Evolutionary conservation across 1,140 invertebrate genomes (phyloP), one percentile per base, ranked within the genome.

Genomic region (Drosophila teissieri): DNA sequence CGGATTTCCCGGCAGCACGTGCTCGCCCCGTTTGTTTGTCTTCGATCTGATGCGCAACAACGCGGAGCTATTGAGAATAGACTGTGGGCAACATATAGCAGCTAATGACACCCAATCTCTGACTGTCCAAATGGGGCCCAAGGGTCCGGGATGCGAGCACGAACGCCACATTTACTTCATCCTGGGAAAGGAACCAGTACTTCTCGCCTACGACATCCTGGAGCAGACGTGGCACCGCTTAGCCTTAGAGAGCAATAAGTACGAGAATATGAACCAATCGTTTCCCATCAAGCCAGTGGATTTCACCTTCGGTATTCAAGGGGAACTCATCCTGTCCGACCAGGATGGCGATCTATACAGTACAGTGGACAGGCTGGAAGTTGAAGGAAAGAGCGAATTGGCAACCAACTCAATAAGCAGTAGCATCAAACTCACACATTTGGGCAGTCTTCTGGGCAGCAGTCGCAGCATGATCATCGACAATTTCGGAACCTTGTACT

Each of bases 161-260:
- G 90, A 91, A 19, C 74, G 88, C 0, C 81, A 91, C 46, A 82
- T 91, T 7, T 91, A 74, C 62, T 90, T 91, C 14, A 73, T 91
- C 12, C 31, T 73, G 24, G 69, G 80, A 1, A 44, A 53, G 11
- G 52, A 54, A 11, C 14, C 90, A 0, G 62, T 82, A 17, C 73
- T 91, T n/a, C 12, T 90, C 19, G 80, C 90, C 42, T 91, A 91
- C 19, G 90, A 91, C n/a, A 91, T 91, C 17, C 49, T 91, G 3
- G 90, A 91, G 37, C 90, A 91, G 49, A 91, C 80, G 1, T 91
- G 90, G 90, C 72, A 73, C 14, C 62, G 56, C 10, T 46, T 49
- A 0, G 34, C 64, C 0, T 51, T 91, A 3, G 36, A 68, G 12
- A 84, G 90, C 45, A 53, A 75, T 14, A 91, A 91, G 49, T 91